Evolutionary conservation across 2,797 vertebrate species (phyloP).

Genomic region (Pseudochaenichthys georgianus): DNA sequence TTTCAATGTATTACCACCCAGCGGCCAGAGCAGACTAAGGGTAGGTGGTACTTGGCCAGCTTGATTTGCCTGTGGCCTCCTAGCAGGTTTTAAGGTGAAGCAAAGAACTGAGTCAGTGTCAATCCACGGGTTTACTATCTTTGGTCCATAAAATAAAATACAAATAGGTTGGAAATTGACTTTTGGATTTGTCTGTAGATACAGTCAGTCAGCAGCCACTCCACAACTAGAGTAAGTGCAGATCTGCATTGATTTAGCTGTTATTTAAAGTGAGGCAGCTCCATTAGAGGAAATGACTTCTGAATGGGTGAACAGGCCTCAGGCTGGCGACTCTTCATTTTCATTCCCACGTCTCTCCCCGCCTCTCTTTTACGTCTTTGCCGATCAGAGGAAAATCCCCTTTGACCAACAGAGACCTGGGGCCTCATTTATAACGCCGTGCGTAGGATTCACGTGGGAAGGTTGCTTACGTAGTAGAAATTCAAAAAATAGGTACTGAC

Average conservation of each 20-base stretch:
- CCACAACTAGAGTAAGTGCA: slow-evolving; percentile 4
- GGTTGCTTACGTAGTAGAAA: neutral
- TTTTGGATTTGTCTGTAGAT: slow-evolving; percentile 17
- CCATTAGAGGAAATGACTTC: slow-evolving; percentile 51
- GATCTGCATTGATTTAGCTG: slow-evolving; percentile 36
- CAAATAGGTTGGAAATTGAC: neutral
- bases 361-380: slow-evolving; percentile 1
- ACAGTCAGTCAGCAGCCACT: slow-evolving; percentile 1
- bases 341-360: neutral
- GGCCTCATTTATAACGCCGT: too few species aligned
- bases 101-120: neutral
- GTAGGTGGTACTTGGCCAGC: neutral
- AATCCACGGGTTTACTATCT: neutral
- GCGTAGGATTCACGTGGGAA: neutral
- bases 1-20: neutral
- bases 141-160: neutral
- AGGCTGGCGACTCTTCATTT: slow-evolving; percentile 19
- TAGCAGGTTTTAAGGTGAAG: neutral
- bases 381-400: slow-evolving; percentile 26
- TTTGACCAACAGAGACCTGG: slow-evolving; percentile 32
- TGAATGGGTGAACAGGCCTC: slow-evolving; percentile 32
- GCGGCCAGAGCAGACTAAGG: neutral
- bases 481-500: too few species aligned
- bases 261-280: slow-evolving; percentile 43
- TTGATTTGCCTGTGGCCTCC: neutral